Evolutionary conservation across 1,140 invertebrate species (phyloP).

Genomic region (Danaus plexippus): DNA sequence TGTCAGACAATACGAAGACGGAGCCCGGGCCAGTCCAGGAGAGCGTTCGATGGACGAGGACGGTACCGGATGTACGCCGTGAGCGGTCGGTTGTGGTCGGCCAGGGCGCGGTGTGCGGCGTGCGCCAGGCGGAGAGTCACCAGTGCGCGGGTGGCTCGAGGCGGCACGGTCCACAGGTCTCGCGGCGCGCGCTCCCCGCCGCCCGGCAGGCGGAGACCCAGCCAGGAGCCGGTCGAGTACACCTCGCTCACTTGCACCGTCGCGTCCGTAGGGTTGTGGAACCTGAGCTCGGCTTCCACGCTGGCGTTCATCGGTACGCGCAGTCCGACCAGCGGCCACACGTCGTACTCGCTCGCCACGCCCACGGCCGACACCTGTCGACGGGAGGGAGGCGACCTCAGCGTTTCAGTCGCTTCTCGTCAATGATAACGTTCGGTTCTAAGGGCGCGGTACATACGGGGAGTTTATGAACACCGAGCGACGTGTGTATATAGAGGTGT

Average conservation of each 20-base stretch:
- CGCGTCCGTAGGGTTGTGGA: constrained; percentile 94
- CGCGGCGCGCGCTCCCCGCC: constrained; percentile 76
- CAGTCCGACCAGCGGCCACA: constrained; percentile 90
- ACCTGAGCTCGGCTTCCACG: constrained; percentile 89
- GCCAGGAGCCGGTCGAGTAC: constrained; percentile 92
- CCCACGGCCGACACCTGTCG: constrained; percentile 65
- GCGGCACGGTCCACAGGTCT: constrained; percentile 90
- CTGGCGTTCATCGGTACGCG: constrained; percentile 93
- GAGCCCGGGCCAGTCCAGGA: no score
- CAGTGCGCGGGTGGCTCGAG: constrained; percentile 89
- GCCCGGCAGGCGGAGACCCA: constrained; percentile 89
- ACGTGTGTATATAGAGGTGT: constrained; percentile 93
- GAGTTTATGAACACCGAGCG: constrained; percentile 78
- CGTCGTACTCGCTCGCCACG: constrained; percentile 88
- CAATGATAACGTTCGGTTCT: no score
- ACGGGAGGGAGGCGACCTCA: no score
- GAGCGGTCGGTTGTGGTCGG: constrained; percentile 31
- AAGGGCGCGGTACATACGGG: constrained; percentile 32
- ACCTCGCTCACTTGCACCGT: constrained; percentile 91
- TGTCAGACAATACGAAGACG: no score
- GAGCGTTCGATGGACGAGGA: not conserved
- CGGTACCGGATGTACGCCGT: constrained; percentile 48
- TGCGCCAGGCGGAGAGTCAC: constrained; percentile 88
- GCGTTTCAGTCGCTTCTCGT: no score
- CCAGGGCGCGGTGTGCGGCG: constrained; percentile 20